Evolutionary conservation across 2,888 invertebrate genomes (phyloP).

Genomic region (Gandaritis pyraliata): DNA sequence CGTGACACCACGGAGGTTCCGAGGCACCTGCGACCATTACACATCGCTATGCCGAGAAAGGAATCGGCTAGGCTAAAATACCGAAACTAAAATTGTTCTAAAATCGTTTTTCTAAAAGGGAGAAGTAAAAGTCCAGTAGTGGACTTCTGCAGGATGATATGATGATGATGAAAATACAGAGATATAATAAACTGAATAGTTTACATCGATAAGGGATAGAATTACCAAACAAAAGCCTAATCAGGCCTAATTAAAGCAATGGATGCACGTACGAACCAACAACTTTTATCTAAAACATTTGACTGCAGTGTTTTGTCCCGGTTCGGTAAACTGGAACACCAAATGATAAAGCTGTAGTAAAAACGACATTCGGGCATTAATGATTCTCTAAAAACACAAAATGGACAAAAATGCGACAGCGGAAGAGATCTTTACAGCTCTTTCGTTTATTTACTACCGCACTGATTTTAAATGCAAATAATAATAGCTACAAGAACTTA

Average conservation of each 20-base stretch:
- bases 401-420: slow-evolving; percentile 18
- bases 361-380: slow-evolving; percentile 26
- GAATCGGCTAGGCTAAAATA: slow-evolving; percentile 43
- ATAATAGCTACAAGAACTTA: slow-evolving; percentile 8
- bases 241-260: slow-evolving; percentile 11
- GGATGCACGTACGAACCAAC: not conserved
- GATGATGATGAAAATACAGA: too few species aligned
- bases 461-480: slow-evolving; percentile 14
- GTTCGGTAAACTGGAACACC: slow-evolving; percentile 24
- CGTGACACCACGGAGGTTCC: slow-evolving; percentile 61
- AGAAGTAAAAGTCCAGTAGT: too few species aligned
- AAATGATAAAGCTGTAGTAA: slow-evolving; percentile 30
- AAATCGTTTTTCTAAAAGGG: too few species aligned
- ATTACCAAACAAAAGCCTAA: slow-evolving; percentile 13
- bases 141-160: too few species aligned
- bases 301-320: slow-evolving; percentile 22
- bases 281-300: slow-evolving; percentile 18
- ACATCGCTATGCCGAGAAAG: slow-evolving; percentile 44
- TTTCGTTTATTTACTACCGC: slow-evolving; percentile 13
- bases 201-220: slow-evolving; percentile 9
- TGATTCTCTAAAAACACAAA: slow-evolving; percentile 24
- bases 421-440: slow-evolving; percentile 17
- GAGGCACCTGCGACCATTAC: slow-evolving; percentile 66
- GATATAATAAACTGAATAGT: slow-evolving; percentile 6
- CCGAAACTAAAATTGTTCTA: not conserved